phyloP scores from a whole-genome alignment of 2,797 vertebrate genomes.

The Halcyon badia region DNA sequence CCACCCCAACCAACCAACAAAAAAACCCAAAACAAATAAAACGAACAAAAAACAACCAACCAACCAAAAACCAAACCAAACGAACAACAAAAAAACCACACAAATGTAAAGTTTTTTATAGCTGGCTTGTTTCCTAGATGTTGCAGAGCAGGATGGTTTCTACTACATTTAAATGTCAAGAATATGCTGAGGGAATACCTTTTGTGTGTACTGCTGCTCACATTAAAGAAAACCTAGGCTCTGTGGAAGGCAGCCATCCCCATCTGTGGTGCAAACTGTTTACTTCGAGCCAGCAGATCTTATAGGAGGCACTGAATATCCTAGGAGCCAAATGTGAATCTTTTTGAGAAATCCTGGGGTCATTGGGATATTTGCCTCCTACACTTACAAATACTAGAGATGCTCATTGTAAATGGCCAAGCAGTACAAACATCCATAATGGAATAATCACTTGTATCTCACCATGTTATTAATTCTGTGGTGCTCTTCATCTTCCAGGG shows the following conservation, averaged over 20 bases:
- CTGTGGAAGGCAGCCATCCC: neutral
- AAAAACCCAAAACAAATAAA: too few species aligned
- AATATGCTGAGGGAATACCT: neutral
- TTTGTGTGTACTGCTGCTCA: neutral
- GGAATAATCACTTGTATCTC: neutral
- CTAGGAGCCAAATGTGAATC: neutral
- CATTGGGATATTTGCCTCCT: neutral
- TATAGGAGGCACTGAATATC: neutral
- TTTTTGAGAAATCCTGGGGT: neutral
- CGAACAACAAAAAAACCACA: too few species aligned
- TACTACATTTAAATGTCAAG: neutral
- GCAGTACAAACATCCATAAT: neutral
- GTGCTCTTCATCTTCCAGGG: neutral
- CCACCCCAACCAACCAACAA: too few species aligned
- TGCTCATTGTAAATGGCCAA: rapidly evolving
- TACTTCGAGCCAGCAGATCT: neutral
- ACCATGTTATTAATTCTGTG: neutral
- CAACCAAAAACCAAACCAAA: too few species aligned
- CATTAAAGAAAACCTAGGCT: neutral
- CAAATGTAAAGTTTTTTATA: neutral
- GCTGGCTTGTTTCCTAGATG: neutral
- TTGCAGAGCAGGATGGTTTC: neutral
- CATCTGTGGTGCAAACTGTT: neutral
- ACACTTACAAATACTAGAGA: neutral
- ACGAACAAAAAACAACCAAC: too few species aligned